Conservation (phyloP, 2,888 invertebrate genomes). For the Drosophila leonis region DNA sequence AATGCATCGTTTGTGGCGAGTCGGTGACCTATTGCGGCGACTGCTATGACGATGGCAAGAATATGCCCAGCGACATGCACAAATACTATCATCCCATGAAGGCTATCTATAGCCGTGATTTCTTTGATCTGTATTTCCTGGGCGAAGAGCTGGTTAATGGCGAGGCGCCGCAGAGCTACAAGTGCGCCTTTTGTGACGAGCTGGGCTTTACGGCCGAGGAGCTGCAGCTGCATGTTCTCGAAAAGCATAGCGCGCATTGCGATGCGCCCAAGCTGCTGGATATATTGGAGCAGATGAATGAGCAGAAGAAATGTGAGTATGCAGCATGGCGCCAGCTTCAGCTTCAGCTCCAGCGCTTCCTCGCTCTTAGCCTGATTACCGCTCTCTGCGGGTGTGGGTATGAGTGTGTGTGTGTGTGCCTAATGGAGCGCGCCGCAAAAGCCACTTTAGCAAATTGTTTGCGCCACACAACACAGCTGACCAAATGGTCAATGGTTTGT, state of each 20-base stretch:
- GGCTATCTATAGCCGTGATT: slow-evolving; percentile 43
- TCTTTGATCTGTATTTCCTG: slow-evolving; percentile 46
- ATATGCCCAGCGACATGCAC: slow-evolving; percentile 31
- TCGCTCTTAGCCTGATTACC: slow-evolving; percentile 25
- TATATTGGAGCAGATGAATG: slow-evolving; percentile 43
- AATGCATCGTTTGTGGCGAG: slow-evolving; percentile 55
- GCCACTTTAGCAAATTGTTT: slow-evolving; percentile 69
- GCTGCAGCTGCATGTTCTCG: slow-evolving; percentile 45
- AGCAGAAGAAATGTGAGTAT: slow-evolving; percentile 48
- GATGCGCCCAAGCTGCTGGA: slow-evolving; percentile 44
- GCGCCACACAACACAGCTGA: slow-evolving; percentile 1
- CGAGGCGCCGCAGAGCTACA: slow-evolving; percentile 57
- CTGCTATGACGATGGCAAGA: slow-evolving; percentile 44
- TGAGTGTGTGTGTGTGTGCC: not conserved
- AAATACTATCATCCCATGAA: slow-evolving; percentile 68
- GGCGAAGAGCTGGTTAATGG: slow-evolving; percentile 56
- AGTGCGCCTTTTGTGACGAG: slow-evolving; percentile 55
- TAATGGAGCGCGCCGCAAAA: slow-evolving; percentile 22
- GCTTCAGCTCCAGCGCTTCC: not conserved
- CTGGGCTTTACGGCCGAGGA: slow-evolving; percentile 42
- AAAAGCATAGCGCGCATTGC: slow-evolving; percentile 39
- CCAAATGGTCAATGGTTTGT: not conserved
- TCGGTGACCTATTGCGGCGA: slow-evolving; percentile 50
- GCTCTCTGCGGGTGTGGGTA: not conserved
- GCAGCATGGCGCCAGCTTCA: not conserved